Base-by-base conservation (phyloP, 2,888 invertebrate species). In the Agrilus biguttatus region DNA sequence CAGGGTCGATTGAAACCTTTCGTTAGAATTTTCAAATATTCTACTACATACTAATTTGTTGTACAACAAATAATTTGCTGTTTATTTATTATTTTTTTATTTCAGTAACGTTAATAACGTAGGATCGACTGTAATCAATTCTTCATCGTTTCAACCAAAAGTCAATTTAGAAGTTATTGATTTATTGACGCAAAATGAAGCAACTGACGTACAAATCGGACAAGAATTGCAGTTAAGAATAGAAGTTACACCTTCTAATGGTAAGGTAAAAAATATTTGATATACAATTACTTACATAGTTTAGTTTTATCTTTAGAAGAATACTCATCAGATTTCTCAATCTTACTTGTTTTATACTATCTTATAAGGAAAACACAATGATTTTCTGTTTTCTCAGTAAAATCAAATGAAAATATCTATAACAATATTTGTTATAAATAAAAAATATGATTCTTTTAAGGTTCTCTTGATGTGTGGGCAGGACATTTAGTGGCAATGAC, bases 401-500 rank as follows among this genome's bases (percentile, higher is more conserved):
- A n/a, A n/a, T n/a, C n/a, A n/a, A n/a, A n/a, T n/a, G n/a, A n/a
- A n/a, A n/a, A n/a, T n/a, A n/a, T n/a, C n/a, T n/a, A n/a, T n/a
- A n/a, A n/a, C n/a, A n/a, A n/a, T n/a, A n/a, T n/a, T n/a, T n/a
- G n/a, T n/a, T n/a, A n/a, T n/a, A n/a, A n/a, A n/a, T n/a, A n/a
- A n/a, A n/a, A n/a, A n/a, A n/a, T n/a, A n/a, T n/a, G n/a, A n/a
- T n/a, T n/a, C n/a, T n/a, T n/a, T n/a, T n/a, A 47, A 71, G 71
- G 63, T 41, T 58, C 63, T 2, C 65, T 65, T 28, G 83, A 84
- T 55, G 77, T 89, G 53, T 77, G 78, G 56, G 85, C 84, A 1
- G 80, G 83, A 39, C 84, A 88, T 55, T 64, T 90, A 44, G 74
- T 86, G 34, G 90, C 89, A 8, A 83, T 83, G 53, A 84, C 86